Base-by-base conservation (phyloP, 2,888 invertebrate genomes). In the Chouioia cunea region DNA sequence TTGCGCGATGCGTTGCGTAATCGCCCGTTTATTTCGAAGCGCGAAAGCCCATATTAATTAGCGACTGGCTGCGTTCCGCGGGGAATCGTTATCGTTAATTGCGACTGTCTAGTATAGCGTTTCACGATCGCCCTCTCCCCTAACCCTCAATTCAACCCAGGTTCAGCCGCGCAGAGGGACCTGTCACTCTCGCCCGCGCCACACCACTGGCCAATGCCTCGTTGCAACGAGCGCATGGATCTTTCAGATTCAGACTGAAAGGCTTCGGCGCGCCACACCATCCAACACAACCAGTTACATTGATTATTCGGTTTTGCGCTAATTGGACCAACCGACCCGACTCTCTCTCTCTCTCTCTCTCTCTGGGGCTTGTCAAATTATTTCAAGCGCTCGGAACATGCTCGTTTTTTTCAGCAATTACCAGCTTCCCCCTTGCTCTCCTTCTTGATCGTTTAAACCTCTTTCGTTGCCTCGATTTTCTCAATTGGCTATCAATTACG, bases 1-100 rank as follows among this genome's bases (percentile, higher is more conserved):
- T 84, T 84, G 85, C 83, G 82, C 83, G 36, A 1, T 48, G 48
- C 48, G n/a, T 84, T 83, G 83, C 83, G 84, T 85, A 84, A 85
- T 85, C 84, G 85, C 84, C 85, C 85, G 84, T 84, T 85, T 85
- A 85, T 85, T 85, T 82, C 83, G 81, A 70, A 69, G 65, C 72
- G 72, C 67, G 62, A 60, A 53, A 80, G 77, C 78, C 76, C 81
- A 85, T 84, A 85, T 85, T 85, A 85, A 85, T 85, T 85, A 85
- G 83, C 82, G 79, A 10, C 14, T 43, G 20, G 43, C 48, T 44
- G 27, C 48, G 10, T 16, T n/a, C 22, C 8, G 75, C 74, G 82
- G 73, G 82, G 80, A 82, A 82, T 81, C 80, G 81, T 82, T 82
- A 79, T 78, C 79, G 80, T 81, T 83, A 83, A 83, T 83, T 84